Conservation (phyloP, 2,797 vertebrate species). For the Labroides dimidiatus region DNA sequence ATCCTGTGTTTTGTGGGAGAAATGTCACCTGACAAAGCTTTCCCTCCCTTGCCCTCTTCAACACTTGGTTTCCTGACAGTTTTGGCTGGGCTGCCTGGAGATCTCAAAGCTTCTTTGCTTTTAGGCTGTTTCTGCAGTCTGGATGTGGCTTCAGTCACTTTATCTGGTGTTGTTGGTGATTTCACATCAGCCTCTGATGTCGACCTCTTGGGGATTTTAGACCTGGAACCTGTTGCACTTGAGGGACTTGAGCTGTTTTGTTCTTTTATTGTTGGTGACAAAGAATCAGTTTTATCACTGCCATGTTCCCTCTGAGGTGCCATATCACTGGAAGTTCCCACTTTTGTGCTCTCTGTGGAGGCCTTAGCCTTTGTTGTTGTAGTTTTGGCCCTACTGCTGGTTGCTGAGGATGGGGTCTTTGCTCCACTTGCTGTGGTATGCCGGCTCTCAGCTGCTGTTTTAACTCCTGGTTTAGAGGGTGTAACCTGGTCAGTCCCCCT, state of each 20-base stretch:
- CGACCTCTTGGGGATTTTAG: constrained; percentile 81
- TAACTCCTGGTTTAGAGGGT: constrained; percentile 47
- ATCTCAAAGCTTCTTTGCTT: constrained; percentile 64
- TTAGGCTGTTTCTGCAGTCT: constrained; percentile 62
- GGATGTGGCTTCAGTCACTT: constrained; percentile 33
- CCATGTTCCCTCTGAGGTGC: constrained; percentile 46
- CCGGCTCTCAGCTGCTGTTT: constrained; percentile 46
- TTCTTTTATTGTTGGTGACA: constrained; percentile 67
- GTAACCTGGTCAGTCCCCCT: constrained; percentile 62
- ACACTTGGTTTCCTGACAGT: constrained; percentile 42
- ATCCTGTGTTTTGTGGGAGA: constrained; percentile 51
- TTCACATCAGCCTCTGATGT: constrained; percentile 70
- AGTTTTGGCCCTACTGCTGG: constrained; percentile 66
- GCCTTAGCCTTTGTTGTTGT: constrained; percentile 61
- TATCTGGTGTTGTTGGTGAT: constrained; percentile 64
- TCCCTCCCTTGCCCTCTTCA: constrained; percentile 58
- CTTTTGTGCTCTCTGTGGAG: constrained; percentile 48
- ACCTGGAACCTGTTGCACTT: constrained; percentile 54
- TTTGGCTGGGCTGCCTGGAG: constrained; percentile 26
- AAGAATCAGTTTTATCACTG: constrained; percentile 55
- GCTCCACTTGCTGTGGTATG: constrained; percentile 44
- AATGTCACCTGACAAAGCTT: constrained; percentile 40
- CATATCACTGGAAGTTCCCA: constrained; percentile 33
- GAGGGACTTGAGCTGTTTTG: constrained; percentile 46
- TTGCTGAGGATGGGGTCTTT: constrained; percentile 63